phyloP scores from a whole-genome alignment of 2,888 invertebrate species.

The Melolontha melolontha region DNA sequence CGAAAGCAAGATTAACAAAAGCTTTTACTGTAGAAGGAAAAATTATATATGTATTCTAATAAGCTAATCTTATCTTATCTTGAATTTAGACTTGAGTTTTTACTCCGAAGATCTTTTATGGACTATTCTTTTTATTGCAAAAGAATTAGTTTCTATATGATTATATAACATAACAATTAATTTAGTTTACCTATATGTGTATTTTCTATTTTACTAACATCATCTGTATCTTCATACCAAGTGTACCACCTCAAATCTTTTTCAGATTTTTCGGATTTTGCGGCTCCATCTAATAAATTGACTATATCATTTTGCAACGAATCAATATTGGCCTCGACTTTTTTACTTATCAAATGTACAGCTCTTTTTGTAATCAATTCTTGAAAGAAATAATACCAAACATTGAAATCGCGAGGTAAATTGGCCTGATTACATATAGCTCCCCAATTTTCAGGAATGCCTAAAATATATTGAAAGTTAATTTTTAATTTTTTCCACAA shows the following conservation, averaged over 20 bases:
- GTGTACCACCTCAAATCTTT: constrained; percentile 77
- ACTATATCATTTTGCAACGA: constrained; percentile 65
- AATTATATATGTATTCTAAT: too few species aligned
- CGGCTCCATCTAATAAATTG: constrained; percentile 52
- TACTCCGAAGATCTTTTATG: too few species aligned
- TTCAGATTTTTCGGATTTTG: constrained; percentile 66
- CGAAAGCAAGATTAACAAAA: too few species aligned
- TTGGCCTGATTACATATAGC: constrained; percentile 72
- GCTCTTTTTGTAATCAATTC: constrained; percentile 78
- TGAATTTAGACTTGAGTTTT: too few species aligned
- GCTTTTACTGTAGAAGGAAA: too few species aligned
- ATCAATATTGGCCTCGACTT: constrained; percentile 54
- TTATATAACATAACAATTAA: too few species aligned
- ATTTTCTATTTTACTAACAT: constrained; percentile 64
- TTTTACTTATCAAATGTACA: constrained; percentile 71
- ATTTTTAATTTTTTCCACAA: background rate
- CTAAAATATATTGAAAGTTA: constrained; percentile 57
- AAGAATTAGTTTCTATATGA: too few species aligned
- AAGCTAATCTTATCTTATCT: too few species aligned
- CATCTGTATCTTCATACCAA: constrained; percentile 77
- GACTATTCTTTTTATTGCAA: too few species aligned
- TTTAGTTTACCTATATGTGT: constrained; percentile 57
- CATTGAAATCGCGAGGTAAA: constrained; percentile 70
- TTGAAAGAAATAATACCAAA: constrained; percentile 81
- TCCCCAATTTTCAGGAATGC: constrained; percentile 74